Evolutionary conservation across 1,140 invertebrate genomes (phyloP), one percentile per base, ranked within the genome.

Genomic region (Anthonomus grandis): DNA sequence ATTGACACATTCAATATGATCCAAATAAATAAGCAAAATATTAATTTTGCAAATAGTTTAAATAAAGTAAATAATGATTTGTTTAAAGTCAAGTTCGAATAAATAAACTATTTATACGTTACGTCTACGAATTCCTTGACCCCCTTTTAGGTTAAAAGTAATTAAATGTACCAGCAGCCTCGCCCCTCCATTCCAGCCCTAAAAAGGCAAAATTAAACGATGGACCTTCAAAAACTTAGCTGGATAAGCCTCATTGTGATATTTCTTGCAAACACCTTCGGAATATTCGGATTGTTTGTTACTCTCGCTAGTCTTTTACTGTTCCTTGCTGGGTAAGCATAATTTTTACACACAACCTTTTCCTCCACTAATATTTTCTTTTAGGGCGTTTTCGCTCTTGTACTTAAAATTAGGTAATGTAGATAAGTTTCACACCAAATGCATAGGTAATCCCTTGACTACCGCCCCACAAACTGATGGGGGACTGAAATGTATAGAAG

Each of bases 371-470:
- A 23, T 22, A 17, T 21, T 49, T 10, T 42, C 27, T 68, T 68
- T 34, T 53, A 73, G 69, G 6, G 59, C 66, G 10, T 55, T 68
- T 42, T 66, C 68, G n/a, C 64, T 68, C 18, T 25, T 73, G 5
- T 71, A 73, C 60, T 25, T 71, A 44, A 56, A 66, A 62, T 55
- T 69, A 50, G 69, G 68, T 22, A 58, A 69, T 59, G 51, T 70
- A 47, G 68, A 72, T 36, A 65, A 64, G 39, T 72, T 70, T 55
- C 64, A 68, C 48, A 63, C 48, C 27, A 69, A 66, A 60, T 70
- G 62, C 57, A 56, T 55, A 38, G 64, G 64, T 23, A 74, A 74
- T 65, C 71, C 70, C 12, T 59, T 74, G 22, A 64, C 63, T 17
- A 59, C 50, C 12, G 61, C 66, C 10, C 54, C 37, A 42, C 53